Conservation (phyloP, 2,888 invertebrate species). For the Osedax frankpressi region DNA sequence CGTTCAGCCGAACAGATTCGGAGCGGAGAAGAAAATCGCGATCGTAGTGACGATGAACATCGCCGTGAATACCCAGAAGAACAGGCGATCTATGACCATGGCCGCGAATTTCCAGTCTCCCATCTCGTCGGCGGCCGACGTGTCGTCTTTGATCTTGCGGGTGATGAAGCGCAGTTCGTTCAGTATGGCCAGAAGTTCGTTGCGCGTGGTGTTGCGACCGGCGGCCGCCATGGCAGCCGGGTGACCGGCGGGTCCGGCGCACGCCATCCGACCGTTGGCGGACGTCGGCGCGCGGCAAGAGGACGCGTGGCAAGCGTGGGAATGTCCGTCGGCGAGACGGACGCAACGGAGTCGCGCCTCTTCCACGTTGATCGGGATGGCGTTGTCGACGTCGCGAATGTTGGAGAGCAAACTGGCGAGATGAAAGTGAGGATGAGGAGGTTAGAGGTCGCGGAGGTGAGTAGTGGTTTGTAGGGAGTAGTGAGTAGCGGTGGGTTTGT, state of each 20-base stretch:
- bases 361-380: slow-evolving; percentile 26
- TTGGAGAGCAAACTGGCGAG: slow-evolving; percentile 28
- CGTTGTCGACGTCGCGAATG: slow-evolving; percentile 30
- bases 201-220: slow-evolving; percentile 26
- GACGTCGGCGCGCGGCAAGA: slow-evolving; percentile 2
- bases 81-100: slow-evolving; percentile 28
- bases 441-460: no score
- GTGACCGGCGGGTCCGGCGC: neutral
- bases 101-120: slow-evolving; percentile 30
- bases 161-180: slow-evolving; percentile 31
- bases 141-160: slow-evolving; percentile 29
- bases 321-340: slow-evolving; percentile 19
- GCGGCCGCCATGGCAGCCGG: slow-evolving; percentile 22
- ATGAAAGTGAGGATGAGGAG: no score
- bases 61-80: slow-evolving; percentile 26
- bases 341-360: slow-evolving; percentile 9
- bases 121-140: slow-evolving; percentile 24
- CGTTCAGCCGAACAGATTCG: slow-evolving; percentile 17
- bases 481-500: no score
- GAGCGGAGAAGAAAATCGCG: slow-evolving; percentile 26
- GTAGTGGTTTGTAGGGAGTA: no score
- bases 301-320: no score
- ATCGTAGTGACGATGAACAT: slow-evolving; percentile 25
- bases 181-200: slow-evolving; percentile 30
- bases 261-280: neutral